Percentiles rank a stretch among this genome's conserved stretches.
These are phyloP conservation scores for Scomberomorus guttatus DNA, from an alignment of 2,797 vertebrate genomes.

Conservation along the genomic window DNA sequence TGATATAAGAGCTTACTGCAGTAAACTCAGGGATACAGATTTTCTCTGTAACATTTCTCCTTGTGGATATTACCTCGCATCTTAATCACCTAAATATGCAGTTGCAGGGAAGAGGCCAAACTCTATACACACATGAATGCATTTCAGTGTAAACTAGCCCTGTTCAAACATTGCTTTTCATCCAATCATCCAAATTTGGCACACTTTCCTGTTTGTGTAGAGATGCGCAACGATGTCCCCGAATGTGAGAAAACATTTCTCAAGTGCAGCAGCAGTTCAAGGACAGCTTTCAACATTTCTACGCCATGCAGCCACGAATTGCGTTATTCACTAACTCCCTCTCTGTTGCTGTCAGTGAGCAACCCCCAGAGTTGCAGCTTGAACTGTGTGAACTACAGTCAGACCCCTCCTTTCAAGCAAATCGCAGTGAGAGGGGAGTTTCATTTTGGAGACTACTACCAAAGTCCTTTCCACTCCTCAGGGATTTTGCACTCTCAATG, in stretches of 20 bases:
- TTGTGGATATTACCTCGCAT: too few species aligned
- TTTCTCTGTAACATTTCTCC: too few species aligned
- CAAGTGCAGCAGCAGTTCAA: not conserved
- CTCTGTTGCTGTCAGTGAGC: not conserved
- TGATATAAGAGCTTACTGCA: too few species aligned
- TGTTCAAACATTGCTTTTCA: not conserved
- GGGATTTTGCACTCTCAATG: not conserved
- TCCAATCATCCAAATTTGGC: not conserved
- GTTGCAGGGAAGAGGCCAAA: too few species aligned
- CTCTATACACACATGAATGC: too few species aligned
- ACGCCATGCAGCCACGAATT: not conserved
- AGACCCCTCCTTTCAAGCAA: constrained; percentile 7
- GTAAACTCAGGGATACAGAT: too few species aligned
- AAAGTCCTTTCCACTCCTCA: not conserved
- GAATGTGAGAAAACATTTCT: not conserved
- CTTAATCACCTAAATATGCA: too few species aligned
- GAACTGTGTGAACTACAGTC: not conserved
- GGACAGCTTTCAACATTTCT: not conserved
- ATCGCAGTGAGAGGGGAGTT: not conserved
- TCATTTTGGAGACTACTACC: constrained; percentile 2
- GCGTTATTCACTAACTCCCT: not conserved
- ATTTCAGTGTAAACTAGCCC: too few species aligned
- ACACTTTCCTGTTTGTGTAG: not conserved
- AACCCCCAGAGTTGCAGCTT: not conserved
- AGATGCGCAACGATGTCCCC: not conserved